phyloP scores from a whole-genome alignment of 2,113 vertebrate genomes.

The Perognathus longimembris region DNA sequence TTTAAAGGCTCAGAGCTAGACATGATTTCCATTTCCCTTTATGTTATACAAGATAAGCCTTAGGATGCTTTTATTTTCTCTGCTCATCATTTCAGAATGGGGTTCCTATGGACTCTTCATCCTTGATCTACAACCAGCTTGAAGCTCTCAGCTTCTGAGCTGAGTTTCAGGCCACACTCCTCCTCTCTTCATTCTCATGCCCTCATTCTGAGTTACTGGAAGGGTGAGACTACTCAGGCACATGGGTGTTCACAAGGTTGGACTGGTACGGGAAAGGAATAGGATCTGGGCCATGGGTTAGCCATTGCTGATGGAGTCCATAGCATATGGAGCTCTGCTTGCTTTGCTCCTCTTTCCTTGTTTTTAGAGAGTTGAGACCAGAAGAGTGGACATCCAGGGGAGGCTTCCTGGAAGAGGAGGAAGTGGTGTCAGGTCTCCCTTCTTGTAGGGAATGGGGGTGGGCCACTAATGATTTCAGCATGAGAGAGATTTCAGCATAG shows the following conservation, averaged over 20 bases:
- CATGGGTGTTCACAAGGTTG: not conserved
- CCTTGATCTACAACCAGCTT: not conserved
- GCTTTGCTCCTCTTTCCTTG: not conserved
- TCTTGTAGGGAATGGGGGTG: not conserved
- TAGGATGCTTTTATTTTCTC: not conserved
- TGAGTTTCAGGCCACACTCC: not conserved
- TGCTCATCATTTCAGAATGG: not conserved
- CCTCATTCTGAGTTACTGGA: not conserved
- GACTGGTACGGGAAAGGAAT: not conserved
- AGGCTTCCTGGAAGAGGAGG: not conserved
- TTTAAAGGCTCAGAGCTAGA: not conserved
- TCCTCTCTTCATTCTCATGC: not conserved
- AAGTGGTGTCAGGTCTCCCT: not conserved
- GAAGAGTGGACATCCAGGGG: not conserved
- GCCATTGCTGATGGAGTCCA: rapidly evolving
- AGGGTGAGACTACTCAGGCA: not conserved
- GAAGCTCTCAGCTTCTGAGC: not conserved
- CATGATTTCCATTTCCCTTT: not conserved
- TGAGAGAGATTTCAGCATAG: not conserved
- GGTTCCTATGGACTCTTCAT: not conserved
- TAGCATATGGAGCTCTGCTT: not conserved
- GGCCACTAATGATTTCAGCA: not conserved
- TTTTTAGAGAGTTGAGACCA: rapidly evolving
- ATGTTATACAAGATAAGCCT: not conserved
- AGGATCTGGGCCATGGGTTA: rapidly evolving